Percentiles rank a stretch among this genome's conserved stretches.
phyloP scores from a whole-genome alignment of 1,140 invertebrate genomes.

The Oryctes rhinoceros region DNA sequence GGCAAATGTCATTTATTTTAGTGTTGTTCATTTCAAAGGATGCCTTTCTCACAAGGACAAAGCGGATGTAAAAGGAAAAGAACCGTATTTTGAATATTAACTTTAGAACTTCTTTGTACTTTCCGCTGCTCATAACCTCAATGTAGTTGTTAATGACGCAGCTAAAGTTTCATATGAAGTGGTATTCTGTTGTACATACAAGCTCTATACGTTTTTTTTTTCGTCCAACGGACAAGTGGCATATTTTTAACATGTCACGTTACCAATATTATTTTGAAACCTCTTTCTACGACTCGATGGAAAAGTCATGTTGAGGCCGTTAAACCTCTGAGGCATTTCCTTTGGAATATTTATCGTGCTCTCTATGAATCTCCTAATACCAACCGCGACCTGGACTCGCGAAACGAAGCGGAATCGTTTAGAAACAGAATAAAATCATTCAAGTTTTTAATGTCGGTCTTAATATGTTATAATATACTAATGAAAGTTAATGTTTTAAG shows the following conservation, averaged over 20 bases:
- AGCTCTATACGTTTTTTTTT: background rate
- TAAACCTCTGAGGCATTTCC: background rate
- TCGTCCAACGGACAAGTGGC: background rate
- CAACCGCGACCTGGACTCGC: background rate
- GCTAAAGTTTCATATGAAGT: slow-evolving; percentile 11
- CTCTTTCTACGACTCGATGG: background rate
- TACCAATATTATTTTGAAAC: slow-evolving; percentile 9
- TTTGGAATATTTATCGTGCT: background rate
- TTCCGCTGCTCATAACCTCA: too few relatives aligned
- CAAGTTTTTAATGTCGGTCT: background rate
- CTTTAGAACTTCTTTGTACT: too few relatives aligned
- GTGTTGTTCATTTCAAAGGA: too few relatives aligned
- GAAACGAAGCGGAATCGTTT: background rate
- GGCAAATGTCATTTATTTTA: too few relatives aligned
- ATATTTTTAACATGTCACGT: background rate
- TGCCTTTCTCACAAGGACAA: too few relatives aligned
- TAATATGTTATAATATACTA: background rate
- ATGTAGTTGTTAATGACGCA: background rate
- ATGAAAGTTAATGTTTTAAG: background rate
- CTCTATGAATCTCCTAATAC: background rate
- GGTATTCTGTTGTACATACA: background rate
- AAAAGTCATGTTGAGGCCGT: background rate
- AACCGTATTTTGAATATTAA: too few relatives aligned
- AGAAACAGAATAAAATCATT: slow-evolving; percentile 1
- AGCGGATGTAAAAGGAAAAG: too few relatives aligned